Conservation (phyloP, 2,888 invertebrate species). For the Gandaritis pyraliata region DNA sequence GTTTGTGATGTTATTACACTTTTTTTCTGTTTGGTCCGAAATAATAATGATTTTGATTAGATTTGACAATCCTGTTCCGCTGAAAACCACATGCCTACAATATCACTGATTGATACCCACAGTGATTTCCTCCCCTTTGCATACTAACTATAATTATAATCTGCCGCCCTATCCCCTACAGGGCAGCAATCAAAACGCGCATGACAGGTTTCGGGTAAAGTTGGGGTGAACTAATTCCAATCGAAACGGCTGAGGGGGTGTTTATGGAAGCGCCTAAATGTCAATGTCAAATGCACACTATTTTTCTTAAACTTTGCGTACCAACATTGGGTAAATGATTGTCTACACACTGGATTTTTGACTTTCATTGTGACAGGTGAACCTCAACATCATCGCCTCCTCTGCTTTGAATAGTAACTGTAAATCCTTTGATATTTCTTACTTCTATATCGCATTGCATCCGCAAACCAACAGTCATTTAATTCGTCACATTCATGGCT, state of each 20-base stretch:
- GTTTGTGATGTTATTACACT: too few species aligned
- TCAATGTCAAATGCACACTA: background rate
- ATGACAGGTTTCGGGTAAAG: slow-evolving; percentile 6
- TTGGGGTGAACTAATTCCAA: slow-evolving; percentile 7
- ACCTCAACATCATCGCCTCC: too few species aligned
- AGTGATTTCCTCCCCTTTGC: slow-evolving; percentile 22
- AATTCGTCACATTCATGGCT: background rate
- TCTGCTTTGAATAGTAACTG: too few species aligned
- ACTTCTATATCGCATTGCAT: too few species aligned
- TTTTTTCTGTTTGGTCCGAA: too few species aligned
- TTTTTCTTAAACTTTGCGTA: background rate
- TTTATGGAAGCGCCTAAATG: slow-evolving; percentile 1
- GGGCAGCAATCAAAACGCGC: slow-evolving; percentile 11
- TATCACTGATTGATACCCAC: slow-evolving; percentile 1
- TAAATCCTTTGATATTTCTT: too few species aligned
- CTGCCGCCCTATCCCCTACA: slow-evolving; percentile 1
- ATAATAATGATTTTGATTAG: too few species aligned
- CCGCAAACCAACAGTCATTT: too few species aligned
- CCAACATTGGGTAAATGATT: too few species aligned
- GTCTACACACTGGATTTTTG: too few species aligned
- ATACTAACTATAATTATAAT: slow-evolving; percentile 17
- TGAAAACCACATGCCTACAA: slow-evolving; percentile 8
- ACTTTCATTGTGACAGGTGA: too few species aligned
- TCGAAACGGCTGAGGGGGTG: background rate
- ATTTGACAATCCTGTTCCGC: slow-evolving; percentile 2